Evolutionary conservation across 2,888 invertebrate genomes (phyloP).

Genomic region (Anoncus sp.): DNA sequence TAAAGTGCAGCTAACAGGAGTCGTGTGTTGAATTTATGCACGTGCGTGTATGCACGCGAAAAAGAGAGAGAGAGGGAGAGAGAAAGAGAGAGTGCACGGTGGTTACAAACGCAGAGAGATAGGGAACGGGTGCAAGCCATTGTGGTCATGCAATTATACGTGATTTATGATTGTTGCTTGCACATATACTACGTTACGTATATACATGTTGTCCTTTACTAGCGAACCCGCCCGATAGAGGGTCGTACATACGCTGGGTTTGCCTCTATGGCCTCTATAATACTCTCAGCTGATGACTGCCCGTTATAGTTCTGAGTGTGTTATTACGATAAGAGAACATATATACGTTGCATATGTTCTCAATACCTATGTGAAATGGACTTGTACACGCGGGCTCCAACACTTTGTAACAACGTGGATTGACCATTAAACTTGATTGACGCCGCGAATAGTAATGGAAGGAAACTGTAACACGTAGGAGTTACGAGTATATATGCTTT

Average conservation of each 20-base stretch:
- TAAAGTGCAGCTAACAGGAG: conserved; percentile 45
- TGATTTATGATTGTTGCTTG: conserved; percentile 67
- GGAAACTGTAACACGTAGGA: conserved; percentile 13
- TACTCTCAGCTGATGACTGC: conserved; percentile 52
- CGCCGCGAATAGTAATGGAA: conserved; percentile 27
- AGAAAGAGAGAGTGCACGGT: too few species aligned
- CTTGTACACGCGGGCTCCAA: conserved; percentile 34
- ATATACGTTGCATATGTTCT: too few species aligned
- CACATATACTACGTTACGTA: conserved; percentile 21
- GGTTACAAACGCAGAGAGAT: conserved; percentile 28
- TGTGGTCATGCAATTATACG: conserved; percentile 63
- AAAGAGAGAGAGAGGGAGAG: conserved; percentile 18
- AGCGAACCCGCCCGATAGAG: conserved; percentile 24
- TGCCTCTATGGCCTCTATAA: conserved; percentile 46
- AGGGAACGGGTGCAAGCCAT: conserved; percentile 52
- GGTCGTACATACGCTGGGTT: conserved; percentile 40
- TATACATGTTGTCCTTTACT: conserved; percentile 39
- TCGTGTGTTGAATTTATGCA: conserved; percentile 47
- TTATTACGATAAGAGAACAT: conserved; percentile 62
- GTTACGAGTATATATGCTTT: neutral
- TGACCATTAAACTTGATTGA: conserved; percentile 46
- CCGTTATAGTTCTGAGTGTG: conserved; percentile 53
- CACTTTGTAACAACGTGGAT: conserved; percentile 28
- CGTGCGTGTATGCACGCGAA: conserved; percentile 54
- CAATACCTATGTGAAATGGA: conserved; percentile 31